These are phyloP conservation scores for Typhlomys cinereus DNA, from an alignment of 2,113 vertebrate genomes.

Conservation along the genomic window DNA sequence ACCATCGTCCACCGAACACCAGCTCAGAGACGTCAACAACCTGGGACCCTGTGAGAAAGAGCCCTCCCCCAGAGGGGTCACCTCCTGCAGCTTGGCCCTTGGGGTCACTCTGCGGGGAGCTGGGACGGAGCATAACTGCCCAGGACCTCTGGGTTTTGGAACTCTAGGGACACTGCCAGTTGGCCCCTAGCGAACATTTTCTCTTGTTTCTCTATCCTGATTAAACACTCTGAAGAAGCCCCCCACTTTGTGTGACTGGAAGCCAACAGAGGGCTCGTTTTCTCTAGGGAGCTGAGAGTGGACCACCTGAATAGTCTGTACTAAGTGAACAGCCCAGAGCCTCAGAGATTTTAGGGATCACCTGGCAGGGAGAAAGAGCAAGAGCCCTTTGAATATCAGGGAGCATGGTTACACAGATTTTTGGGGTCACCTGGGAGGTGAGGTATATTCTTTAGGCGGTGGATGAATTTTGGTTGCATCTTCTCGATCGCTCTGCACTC, in stretches of 20 bases:
- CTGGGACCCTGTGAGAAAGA: not conserved
- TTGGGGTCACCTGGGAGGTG: not conserved
- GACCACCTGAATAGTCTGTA: not conserved
- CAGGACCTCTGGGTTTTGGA: not conserved
- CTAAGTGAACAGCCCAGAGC: not conserved
- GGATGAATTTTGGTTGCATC: not conserved
- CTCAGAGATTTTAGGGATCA: not conserved
- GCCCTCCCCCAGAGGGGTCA: not conserved
- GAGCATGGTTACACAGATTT: not conserved
- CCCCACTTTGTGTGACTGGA: too few relatives aligned
- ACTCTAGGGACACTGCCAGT: not conserved
- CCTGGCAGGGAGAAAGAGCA: accelerated
- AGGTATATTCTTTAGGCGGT: not conserved
- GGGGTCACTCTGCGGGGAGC: not conserved
- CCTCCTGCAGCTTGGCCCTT: not conserved
- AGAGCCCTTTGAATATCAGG: not conserved
- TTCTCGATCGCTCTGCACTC: too few relatives aligned
- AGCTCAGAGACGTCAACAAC: not conserved
- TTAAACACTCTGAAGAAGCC: not conserved
- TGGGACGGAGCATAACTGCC: not conserved
- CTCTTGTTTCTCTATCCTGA: too few relatives aligned
- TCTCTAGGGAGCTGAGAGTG: not conserved
- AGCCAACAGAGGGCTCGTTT: not conserved
- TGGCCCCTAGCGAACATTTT: not conserved
- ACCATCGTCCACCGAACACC: not conserved